Base-by-base conservation (phyloP, 1,140 invertebrate species). In the Rhagoletis pomonella region DNA sequence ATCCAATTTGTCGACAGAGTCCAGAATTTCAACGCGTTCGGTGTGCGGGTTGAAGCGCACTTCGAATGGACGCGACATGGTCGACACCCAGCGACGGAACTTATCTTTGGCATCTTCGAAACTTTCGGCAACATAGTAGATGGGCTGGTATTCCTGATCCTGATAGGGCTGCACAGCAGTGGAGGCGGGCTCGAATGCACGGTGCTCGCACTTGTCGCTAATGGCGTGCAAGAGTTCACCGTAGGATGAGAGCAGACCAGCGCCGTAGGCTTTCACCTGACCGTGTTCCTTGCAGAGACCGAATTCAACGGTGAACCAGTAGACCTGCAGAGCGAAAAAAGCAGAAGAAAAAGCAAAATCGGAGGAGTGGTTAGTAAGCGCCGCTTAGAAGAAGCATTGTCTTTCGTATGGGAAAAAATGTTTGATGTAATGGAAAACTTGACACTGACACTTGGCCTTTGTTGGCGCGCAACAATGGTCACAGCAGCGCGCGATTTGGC, bases 281-380 rank as follows among this genome's bases (percentile, higher is more conserved):
- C 97, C 97, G 85, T 97, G 94, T 94, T 99, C 98, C 93, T 97
- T 98, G 95, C 98, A 99, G 9, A 99, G 95, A 87, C 99, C 99
- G 92, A 99, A 99, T 94, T 99, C 99, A 86, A 99, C 97, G 19
- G 99, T 99, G 94, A 99, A 99, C 99, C 99, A 99, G 93, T 99
- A 99, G 64, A 99, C 95, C 97, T 98, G 93, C 10, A 17, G 29
- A 6, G 0, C 88, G 88, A 14, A 44, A n/a, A n/a, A n/a, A n/a
- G n/a, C n/a, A n/a, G n/a, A n/a, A n/a, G n/a, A n/a, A n/a, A 84
- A 85, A 87, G 2, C n/a, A 73, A 59, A 81, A 10, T 55, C 5
- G 50, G 19, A 81, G 12, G 0, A 6, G 73, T 73, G 17, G 19
- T 19, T n/a, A 58, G 17, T 81, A 17, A 50, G 69, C 4, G 12